Base-by-base conservation (phyloP, 2,113 vertebrate genomes). In the Stigmatopora nigra region DNA sequence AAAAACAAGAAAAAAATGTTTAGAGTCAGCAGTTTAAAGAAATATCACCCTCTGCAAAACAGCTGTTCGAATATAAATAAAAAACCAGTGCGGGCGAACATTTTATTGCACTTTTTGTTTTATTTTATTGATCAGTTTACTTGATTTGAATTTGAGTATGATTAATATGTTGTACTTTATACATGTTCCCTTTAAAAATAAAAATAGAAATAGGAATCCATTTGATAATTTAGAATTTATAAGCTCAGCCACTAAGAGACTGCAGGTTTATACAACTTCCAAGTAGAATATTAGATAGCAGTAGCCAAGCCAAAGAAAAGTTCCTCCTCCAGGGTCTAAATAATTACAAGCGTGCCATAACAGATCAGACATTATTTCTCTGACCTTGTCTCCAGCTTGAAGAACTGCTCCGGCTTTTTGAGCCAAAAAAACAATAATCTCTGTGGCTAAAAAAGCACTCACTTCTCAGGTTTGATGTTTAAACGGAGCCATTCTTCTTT, bases 301-400 rank as follows among this genome's bases (percentile, higher is more conserved):
- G 69, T 17, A 73, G 71, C 73, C 65, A 71, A 84, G 85, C 82
- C 83, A 88, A 86, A 84, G 74, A 75, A 82, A 85, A 88, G 79
- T 79, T 79, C 75, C 75, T 81, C 70, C 82, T 87, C 84, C 69
- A 62, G 79, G 81, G 84, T 79, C 79, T 78, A 82, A 84, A 88
- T 84, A 84, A 87, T 89, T 87, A 85, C 76, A 78, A 74, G 75
- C 78, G 72, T 77, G 81, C 78, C 83, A 83, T 85, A 85, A 82
- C 81, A 85, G 85, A 89, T 85, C 81, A 85, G 79, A 82, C 66
- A 70, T 78, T 75, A 83, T 84, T 88, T 86, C 73, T 75, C 74
- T 87, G 77, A 84, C 82, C 84, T 83, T 75, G 77, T 84, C 80
- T 84, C 77, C 70, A 72, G 79, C 71, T 74, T 79, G 72, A 77